phyloP scores from a whole-genome alignment of 2,888 invertebrate species.

The Prosapia bicincta region DNA sequence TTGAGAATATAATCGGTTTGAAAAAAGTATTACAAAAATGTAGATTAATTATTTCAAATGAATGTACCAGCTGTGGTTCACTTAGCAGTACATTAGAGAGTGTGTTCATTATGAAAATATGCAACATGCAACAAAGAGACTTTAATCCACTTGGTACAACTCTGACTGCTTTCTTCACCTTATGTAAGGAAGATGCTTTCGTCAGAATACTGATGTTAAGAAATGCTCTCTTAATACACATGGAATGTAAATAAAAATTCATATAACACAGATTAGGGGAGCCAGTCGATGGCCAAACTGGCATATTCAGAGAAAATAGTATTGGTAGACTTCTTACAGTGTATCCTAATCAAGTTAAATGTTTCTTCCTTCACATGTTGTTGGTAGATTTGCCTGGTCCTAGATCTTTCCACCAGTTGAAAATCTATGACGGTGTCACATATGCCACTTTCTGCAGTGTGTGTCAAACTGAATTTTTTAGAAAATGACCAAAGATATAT shows the following conservation, averaged over 20 bases:
- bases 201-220: slow-evolving; percentile 33
- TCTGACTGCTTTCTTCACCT: slow-evolving; percentile 37
- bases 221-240: slow-evolving; percentile 36
- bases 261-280: slow-evolving; percentile 29
- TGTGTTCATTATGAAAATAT: slow-evolving; percentile 37
- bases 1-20: too few species aligned
- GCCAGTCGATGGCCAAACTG: slow-evolving; percentile 29
- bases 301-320: slow-evolving; percentile 23
- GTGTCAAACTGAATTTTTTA: too few species aligned
- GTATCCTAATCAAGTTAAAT: slow-evolving; percentile 37
- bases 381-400: too few species aligned
- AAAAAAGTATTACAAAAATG: too few species aligned
- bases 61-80: slow-evolving; percentile 41
- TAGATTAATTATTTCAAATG: too few species aligned
- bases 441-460: slow-evolving; percentile 45
- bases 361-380: slow-evolving; percentile 39
- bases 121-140: too few species aligned
- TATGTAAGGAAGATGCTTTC: slow-evolving; percentile 31
- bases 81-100: slow-evolving; percentile 40
- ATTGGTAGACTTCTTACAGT: too few species aligned
- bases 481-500: too few species aligned
- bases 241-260: slow-evolving; percentile 33
- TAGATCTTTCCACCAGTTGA: slow-evolving; percentile 40
- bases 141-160: slow-evolving; percentile 31
- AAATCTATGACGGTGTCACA: slow-evolving; percentile 42